Evolutionary conservation across 2,113 vertebrate genomes (phyloP), one percentile per base, ranked within the genome.

Genomic region (Phocoena sinus): DNA sequence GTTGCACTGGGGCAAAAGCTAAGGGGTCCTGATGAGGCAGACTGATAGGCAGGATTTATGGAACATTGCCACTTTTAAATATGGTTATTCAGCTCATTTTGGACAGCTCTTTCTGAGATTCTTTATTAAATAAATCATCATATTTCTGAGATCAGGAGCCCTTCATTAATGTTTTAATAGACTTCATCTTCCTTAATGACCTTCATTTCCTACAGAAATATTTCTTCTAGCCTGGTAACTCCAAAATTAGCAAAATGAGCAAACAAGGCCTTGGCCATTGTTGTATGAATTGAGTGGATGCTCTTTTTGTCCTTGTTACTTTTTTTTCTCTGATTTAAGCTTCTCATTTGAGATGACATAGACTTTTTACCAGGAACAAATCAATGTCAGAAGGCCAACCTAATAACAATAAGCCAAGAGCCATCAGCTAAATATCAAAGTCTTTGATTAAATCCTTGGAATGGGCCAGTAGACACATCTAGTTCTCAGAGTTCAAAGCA

Each of bases 181-280:
- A 71, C 15, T 84, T 92, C 1, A 15, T 85, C 5, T 85, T 95
- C 21, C 71, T 31, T 89, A 50, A 26, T 81, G 21, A 73, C 3
- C 4, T 79, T 56, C 3, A 21, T 87, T 84, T 83, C 36, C 33
- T 60, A 76, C 10, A 91, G 82, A 89, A 89, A 63, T 33, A 80
- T 38, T 88, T 92, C 26, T 44, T 92, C 15, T 74, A 20, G 11
- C 1, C 3, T 76, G 5, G 7, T 80, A 18, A 6, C 36, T 89
- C 67, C n/a, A 91, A 58, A 73, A 50, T 92, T 87, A 73, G 20
- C 18, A 65, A 95, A 94, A 38, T 36, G n/a, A 84, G 21, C 23
- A 87, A 97, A 68, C 6, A 28, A 68, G 15, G 50, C 10, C 33
- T 84, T 44, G 15, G 2, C 9, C 14, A 79, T 25, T 6, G 26